phyloP scores from a whole-genome alignment of 2,797 vertebrate genomes.

The Pteropus rufus region DNA sequence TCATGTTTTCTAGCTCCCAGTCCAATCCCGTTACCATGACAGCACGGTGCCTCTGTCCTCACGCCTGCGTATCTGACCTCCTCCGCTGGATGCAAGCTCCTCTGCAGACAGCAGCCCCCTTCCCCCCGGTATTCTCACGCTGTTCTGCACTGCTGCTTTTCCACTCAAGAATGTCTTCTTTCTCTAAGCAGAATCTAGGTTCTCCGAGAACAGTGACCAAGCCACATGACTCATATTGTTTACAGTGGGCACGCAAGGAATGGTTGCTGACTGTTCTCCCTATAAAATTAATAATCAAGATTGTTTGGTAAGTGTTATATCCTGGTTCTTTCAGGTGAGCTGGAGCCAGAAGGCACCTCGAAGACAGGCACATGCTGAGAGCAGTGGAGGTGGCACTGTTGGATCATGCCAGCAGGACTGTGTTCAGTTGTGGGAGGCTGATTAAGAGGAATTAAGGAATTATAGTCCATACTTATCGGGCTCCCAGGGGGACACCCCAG shows the following conservation, averaged over 20 bases:
- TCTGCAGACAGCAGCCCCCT: background rate
- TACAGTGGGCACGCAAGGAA: background rate
- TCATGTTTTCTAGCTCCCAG: background rate
- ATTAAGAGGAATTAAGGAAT: background rate
- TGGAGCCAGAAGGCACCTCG: background rate
- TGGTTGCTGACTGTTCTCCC: background rate
- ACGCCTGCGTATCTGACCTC: background rate
- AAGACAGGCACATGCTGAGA: background rate
- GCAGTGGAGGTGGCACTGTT: background rate
- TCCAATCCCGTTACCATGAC: background rate
- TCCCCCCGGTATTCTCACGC: background rate
- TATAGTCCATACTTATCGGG: accelerated
- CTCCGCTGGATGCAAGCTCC: background rate
- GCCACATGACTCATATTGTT: background rate
- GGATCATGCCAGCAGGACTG: background rate
- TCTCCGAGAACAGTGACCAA: background rate
- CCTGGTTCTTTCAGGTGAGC: background rate
- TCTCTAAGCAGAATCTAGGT: background rate
- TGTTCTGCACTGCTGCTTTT: background rate
- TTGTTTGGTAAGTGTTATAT: background rate
- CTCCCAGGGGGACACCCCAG: background rate
- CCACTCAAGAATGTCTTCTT: background rate
- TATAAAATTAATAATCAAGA: background rate
- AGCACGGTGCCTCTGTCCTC: accelerated
- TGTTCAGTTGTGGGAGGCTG: background rate